Base-by-base conservation (phyloP, 2,888 invertebrate genomes). In the Campoplex nolae region DNA sequence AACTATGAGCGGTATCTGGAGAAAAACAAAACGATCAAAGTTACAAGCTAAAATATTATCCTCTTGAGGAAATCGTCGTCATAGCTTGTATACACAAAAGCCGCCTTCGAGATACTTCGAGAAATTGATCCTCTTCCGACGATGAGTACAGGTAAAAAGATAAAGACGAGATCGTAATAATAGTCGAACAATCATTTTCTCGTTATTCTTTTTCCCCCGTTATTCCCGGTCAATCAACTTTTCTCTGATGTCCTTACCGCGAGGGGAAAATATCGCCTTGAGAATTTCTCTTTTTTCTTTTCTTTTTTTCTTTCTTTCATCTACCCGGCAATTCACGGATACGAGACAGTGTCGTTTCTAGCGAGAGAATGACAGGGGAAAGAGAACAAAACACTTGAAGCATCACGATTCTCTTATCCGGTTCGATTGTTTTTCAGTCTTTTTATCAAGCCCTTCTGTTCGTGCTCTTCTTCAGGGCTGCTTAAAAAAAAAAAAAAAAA, bases 111-210 rank as follows among this genome's bases (percentile, higher is more conserved):
- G 58, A 79, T 70, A 42, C 56, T 18, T 73, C 73, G 56, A 35
- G 65, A 54, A 71, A 70, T 84, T 73, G 70, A 87, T 82, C 71
- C 77, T n/a, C 62, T 62, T 45, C 42, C 38, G 38, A 38, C 1
- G 1, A 38, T 54, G 38, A 11, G 9, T 35, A 54, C 16, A 35
- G 13, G 4, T n/a, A 38, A 73, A 62, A 28, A 62, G 38, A 45
- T 1, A 42, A 62, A 62, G 9, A 38, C 76, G 1, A 48, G 11
- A 13, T 51, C 48, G 65, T 38, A 38, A 38, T 38, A 70, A 70
- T 58, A 70, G 70, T 70, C 23, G 68, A 68, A 77, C 83, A 80
- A 84, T 85, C 38, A 76, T 84, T 76, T 71, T 79, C 70, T 76
- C 70, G 42, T 84, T 56, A 62, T 75, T 67, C 58, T 71, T 70